Evolutionary conservation across 2,888 invertebrate species (phyloP), one percentile per base, ranked within the genome.

Genomic region (Apodemia duryi): DNA sequence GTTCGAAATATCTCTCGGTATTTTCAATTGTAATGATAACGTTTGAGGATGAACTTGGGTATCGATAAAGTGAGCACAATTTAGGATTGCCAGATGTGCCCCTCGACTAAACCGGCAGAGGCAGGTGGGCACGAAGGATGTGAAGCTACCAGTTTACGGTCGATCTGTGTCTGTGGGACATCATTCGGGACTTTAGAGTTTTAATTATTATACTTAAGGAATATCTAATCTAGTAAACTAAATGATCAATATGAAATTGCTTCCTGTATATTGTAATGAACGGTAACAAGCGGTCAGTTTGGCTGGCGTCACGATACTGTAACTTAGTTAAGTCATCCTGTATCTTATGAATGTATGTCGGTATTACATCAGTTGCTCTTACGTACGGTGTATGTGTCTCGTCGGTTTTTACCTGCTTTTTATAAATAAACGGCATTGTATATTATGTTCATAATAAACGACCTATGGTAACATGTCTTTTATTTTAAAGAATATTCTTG

Each of bases 401-500:
- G 82, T 84, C 86, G 79, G 83, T 88, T 89, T 89, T 82, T 88
- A 89, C 84, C 81, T 80, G 90, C 91, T 91, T 91, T 60, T 91
- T 91, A 87, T 90, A 89, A 86, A 86, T 88, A 86, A 89, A 88
- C 81, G 79, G 83, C 89, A 85, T 85, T 90, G 89, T 91, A 91
- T 90, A 91, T 88, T 91, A 89, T 87, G 90, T 91, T 90, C 84
- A 89, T 89, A 91, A 85, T 91, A 91, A 90, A 91, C 80, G 80
- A 86, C 79, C 77, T 87, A 85, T 72, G 68, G 68, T 69, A 66
- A 65, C n/a, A 49, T 1, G 54, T 54, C 57, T 73, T 73, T 74
- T 66, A 70, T 69, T 73, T 65, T 29, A 21, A 21, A 2, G 21
- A 51, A 21, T 21, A 21, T 51, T 51, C 11, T 43, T 46, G 5